Evolutionary conservation across 64 coral and sea anemone genomes (phyloP).

Genomic region (Montipora efflorescens): DNA sequence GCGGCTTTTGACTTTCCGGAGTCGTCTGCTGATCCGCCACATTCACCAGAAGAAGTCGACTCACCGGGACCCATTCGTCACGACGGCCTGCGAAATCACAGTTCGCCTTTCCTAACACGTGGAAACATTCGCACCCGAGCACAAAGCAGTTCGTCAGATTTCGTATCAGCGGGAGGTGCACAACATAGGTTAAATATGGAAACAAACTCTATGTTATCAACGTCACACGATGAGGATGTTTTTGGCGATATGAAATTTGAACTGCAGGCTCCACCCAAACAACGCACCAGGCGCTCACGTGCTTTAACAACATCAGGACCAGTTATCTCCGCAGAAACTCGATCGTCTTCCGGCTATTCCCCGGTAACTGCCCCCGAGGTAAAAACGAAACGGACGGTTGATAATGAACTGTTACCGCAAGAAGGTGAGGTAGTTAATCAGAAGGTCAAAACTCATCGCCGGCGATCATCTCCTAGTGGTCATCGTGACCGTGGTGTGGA

Average conservation of each 20-base stretch:
- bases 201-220: slow-evolving; percentile 9
- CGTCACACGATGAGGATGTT: slow-evolving; percentile 44
- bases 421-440: not conserved
- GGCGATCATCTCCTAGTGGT: slow-evolving; percentile 11
- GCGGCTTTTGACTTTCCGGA: slow-evolving; percentile 87
- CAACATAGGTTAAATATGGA: not conserved
- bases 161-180: not conserved
- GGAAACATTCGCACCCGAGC: slow-evolving; percentile 77
- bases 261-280: slow-evolving; percentile 66
- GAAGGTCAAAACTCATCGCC: not conserved
- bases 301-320: slow-evolving; percentile 44
- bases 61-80: not conserved
- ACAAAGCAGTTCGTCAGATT: slow-evolving; percentile 77
- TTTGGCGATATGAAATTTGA: slow-evolving; percentile 54
- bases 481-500: slow-evolving; percentile 30
- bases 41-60: slow-evolving; percentile 13
- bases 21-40: slow-evolving; percentile 47
- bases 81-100: slow-evolving; percentile 51
- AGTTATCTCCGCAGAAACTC: not conserved
- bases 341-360: not conserved
- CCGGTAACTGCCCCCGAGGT: not conserved
- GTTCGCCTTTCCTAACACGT: slow-evolving; percentile 78
- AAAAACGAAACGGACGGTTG: not conserved
- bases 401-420: slow-evolving; percentile 1
- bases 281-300: slow-evolving; percentile 26